Base-by-base conservation (phyloP, 2,888 invertebrate species). In the Scrobipalpa costella region DNA sequence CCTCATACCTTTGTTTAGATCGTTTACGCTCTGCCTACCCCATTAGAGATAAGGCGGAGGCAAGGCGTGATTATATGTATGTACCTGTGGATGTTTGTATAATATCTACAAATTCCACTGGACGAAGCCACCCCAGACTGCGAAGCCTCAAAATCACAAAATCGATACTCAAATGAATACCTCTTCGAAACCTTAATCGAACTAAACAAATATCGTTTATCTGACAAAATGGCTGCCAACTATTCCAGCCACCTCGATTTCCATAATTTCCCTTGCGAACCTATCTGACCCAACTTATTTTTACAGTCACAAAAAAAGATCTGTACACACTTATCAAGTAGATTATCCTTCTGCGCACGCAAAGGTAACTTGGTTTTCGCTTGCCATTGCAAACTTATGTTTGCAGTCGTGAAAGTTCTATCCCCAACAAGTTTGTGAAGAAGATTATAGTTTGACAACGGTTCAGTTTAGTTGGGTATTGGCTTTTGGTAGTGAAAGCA, bases 211-310 rank as follows among this genome's bases (percentile, higher is more conserved):
- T 78, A 78, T 70, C 80, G 73, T 79, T 81, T 80, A 78, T 78
- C 78, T 77, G 74, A 73, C 80, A 77, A 78, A 82, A 82, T 81
- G 75, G 74, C 79, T 80, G 79, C 77, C 79, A 81, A 81, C 75
- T 77, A 75, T 73, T 66, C 67, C 63, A 68, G 65, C 74, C 71
- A 73, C 79, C 77, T 75, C 73, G 74, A 79, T 80, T 80, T 78
- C 73, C 79, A 80, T 82, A 82, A 82, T 82, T 81, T 82, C 81
- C 81, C 81, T 66, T 63, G 81, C 74, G 81, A 71, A 73, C 74
- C 55, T 36, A 17, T 38, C 55, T 34, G 34, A 33, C 27, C 64
- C 52, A 59, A 59, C 40, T 64, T 59, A 17, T 52, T 17, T 59
- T 62, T 59, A 19, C 64, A 15, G n/a, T 15, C 40, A 8, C 0